phyloP scores from a whole-genome alignment of 2,888 invertebrate genomes.

The Mesorhabditis belari region DNA sequence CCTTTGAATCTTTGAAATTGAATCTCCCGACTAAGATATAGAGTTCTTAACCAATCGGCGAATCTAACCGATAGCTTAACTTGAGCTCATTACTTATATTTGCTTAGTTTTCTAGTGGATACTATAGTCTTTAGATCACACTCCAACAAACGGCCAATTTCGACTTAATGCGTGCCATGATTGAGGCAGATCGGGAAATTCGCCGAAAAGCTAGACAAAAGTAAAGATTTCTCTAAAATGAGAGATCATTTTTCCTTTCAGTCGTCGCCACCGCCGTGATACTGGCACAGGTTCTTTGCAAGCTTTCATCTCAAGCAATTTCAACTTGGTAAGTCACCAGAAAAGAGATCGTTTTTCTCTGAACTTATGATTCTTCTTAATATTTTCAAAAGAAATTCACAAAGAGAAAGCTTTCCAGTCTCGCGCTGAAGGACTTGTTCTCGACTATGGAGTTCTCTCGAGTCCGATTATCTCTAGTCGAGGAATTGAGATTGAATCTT shows the following conservation, averaged over 20 bases:
- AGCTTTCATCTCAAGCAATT: constrained; percentile 11
- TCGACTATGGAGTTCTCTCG: constrained; percentile 41
- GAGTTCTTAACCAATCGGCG: too few species aligned
- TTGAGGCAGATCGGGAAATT: constrained; percentile 19
- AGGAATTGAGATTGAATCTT: constrained; percentile 42
- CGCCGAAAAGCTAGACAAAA: constrained; percentile 14
- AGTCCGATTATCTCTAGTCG: constrained; percentile 22
- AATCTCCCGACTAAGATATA: too few species aligned
- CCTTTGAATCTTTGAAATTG: too few species aligned
- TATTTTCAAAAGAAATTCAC: neutral
- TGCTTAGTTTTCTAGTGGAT: too few species aligned
- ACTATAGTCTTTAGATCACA: constrained; percentile 13
- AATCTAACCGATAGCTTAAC: too few species aligned
- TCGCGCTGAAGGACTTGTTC: constrained; percentile 39
- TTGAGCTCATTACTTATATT: too few species aligned
- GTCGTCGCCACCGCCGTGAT: neutral
- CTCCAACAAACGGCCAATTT: constrained; percentile 40
- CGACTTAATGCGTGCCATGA: constrained; percentile 36
- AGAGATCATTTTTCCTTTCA: neutral
- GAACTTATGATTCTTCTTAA: neutral
- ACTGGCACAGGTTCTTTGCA: neutral
- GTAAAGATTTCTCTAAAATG: constrained; percentile 2
- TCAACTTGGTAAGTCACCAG: constrained; percentile 20
- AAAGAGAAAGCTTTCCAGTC: constrained; percentile 23
- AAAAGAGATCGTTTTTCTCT: neutral